Conservation (phyloP, 2,113 vertebrate genomes). For the Felis chaus region DNA sequence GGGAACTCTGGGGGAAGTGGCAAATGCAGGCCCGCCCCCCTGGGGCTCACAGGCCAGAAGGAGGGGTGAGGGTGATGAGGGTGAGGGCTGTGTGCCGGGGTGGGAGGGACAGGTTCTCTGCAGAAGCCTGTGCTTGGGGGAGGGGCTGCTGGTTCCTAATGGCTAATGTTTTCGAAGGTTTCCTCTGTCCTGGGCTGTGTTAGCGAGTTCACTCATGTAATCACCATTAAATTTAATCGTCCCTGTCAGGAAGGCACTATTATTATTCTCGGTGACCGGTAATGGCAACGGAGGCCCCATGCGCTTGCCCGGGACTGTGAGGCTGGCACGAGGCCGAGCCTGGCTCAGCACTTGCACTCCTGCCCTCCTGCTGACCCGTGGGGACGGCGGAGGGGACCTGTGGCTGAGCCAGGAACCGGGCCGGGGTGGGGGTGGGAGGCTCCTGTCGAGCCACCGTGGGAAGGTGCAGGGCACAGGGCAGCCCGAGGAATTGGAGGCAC, state of each 20-base stretch:
- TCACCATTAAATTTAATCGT: not conserved
- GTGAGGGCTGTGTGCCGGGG: not conserved
- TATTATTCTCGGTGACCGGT: not conserved
- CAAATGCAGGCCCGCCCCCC: not conserved
- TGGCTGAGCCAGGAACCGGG: not conserved
- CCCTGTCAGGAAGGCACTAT: not conserved
- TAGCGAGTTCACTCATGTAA: not conserved
- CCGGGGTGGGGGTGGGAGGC: too few relatives aligned
- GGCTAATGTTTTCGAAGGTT: not conserved
- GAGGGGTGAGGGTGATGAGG: not conserved
- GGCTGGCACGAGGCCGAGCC: not conserved
- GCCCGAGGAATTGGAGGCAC: too few relatives aligned
- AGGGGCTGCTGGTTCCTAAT: too few relatives aligned
- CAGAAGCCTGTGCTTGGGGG: not conserved
- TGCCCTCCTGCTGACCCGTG: rapidly evolving
- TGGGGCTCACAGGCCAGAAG: not conserved
- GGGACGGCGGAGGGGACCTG: not conserved
- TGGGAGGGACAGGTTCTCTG: rapidly evolving
- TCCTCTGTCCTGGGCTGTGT: not conserved
- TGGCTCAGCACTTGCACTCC: not conserved
- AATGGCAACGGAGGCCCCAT: too few relatives aligned
- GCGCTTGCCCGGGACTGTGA: rapidly evolving
- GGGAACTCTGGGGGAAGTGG: not conserved
- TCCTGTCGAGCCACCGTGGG: not conserved
- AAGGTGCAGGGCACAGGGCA: not conserved